Conservation (phyloP, 2,888 invertebrate genomes). For the Oligia strigilis region DNA sequence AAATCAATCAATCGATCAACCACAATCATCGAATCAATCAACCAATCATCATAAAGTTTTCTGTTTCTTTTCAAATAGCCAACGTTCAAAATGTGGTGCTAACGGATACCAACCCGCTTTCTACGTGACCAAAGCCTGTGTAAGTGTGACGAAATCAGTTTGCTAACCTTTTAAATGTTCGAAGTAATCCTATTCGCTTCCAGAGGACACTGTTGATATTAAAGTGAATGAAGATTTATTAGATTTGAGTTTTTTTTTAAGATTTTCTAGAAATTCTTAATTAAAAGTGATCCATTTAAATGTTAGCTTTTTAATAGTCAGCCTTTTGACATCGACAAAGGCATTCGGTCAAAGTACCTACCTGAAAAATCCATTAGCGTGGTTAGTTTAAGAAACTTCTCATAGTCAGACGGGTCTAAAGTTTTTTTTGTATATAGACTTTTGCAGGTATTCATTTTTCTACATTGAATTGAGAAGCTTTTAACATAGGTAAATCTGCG, state of each 20-base stretch:
- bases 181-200: constrained; percentile 52
- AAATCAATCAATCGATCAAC: background rate
- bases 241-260: constrained; percentile 21
- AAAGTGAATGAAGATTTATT: constrained; percentile 55
- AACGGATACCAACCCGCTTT: constrained; percentile 5
- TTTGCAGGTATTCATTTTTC: background rate
- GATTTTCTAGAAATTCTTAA: constrained; percentile 47
- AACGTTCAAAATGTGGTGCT: background rate
- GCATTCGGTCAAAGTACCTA: constrained; percentile 7
- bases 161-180: constrained; percentile 52
- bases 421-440: background rate
- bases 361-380: background rate
- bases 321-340: constrained; percentile 27
- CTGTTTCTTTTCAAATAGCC: background rate
- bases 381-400: background rate
- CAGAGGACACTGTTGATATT: constrained; percentile 36
- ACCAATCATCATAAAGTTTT: background rate
- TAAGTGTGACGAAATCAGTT: constrained; percentile 41
- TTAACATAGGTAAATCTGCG: background rate
- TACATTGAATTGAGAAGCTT: background rate
- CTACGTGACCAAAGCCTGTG: constrained; percentile 1
- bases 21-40: background rate
- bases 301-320: constrained; percentile 25
- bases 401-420: background rate
- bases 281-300: constrained; percentile 51